Percentiles rank a stretch among this genome's conserved stretches.
phyloP scores from a whole-genome alignment of 2,888 invertebrate genomes.

The Scaptomyza parva region DNA sequence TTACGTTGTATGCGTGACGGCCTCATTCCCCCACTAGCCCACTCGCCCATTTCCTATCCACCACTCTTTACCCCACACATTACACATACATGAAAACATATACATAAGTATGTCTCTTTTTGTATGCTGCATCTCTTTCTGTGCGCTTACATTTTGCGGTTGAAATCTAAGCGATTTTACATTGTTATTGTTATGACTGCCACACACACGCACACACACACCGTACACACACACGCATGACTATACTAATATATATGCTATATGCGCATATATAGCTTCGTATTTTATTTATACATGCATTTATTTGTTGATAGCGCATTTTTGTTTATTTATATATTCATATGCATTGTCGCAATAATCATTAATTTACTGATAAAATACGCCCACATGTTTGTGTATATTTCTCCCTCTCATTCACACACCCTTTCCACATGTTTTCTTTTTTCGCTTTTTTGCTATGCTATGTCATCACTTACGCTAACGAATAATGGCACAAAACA shows the following conservation, averaged over 20 bases:
- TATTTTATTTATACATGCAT: conserved; percentile 63
- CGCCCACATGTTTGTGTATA: conserved; percentile 35
- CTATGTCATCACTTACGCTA: conserved; percentile 44
- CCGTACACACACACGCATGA: conserved; percentile 3
- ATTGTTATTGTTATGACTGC: conserved; percentile 80
- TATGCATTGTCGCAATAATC: conserved; percentile 77
- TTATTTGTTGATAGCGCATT: conserved; percentile 78
- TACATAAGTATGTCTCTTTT: conserved; percentile 2
- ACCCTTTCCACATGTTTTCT: background rate
- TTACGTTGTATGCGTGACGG: conserved; percentile 62
- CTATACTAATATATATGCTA: background rate
- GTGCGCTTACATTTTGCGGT: conserved; percentile 63
- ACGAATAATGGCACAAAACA: conserved; percentile 38
- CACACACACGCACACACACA: conserved; percentile 14
- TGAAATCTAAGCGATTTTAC: conserved; percentile 81
- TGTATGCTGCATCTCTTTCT: background rate
- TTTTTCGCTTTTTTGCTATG: background rate
- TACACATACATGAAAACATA: background rate
- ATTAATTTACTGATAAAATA: conserved; percentile 76
- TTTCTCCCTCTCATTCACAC: background rate
- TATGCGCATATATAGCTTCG: background rate
- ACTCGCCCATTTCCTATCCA: too few species aligned
- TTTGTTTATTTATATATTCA: conserved; percentile 77
- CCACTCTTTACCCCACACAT: conserved; percentile 4
- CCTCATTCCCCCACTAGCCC: too few species aligned